A percentile compares a stretch with the other conserved stretches of the same genome.
Conservation (phyloP, 2,888 invertebrate genomes). For the Scaptomyza tumidula region DNA sequence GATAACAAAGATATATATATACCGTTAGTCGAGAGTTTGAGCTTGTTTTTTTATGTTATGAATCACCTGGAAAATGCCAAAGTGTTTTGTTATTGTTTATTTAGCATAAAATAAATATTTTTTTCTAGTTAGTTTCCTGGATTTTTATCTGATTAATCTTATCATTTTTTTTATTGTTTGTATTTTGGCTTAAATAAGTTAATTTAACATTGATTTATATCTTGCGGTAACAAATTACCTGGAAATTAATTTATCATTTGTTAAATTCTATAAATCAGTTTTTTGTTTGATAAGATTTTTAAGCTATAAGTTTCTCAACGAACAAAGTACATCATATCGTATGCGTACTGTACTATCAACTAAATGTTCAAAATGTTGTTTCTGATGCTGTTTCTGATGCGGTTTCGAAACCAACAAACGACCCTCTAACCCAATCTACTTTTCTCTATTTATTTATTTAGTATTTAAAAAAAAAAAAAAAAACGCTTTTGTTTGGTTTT, state of each 20-base stretch:
- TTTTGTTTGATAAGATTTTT: no score
- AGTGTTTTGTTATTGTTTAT: background rate
- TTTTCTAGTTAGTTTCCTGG: no score
- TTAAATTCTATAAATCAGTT: no score
- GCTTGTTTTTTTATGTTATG: background rate
- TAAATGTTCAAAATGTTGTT: background rate
- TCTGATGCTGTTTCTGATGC: background rate
- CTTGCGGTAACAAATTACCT: no score
- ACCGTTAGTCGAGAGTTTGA: background rate
- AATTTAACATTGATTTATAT: no score
- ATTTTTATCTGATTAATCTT: no score
- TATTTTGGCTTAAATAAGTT: no score
- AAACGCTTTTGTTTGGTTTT: slow-evolving; percentile 13
- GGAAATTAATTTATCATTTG: no score
- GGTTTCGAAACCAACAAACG: slow-evolving; percentile 34
- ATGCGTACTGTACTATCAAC: background rate
- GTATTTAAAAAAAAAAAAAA: background rate
- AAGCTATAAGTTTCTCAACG: no score
- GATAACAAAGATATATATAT: slow-evolving; percentile 1
- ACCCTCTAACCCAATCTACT: slow-evolving; percentile 56
- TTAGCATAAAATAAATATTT: no score
- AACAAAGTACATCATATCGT: background rate
- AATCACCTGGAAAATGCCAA: slow-evolving; percentile 1
- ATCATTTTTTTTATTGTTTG: no score
- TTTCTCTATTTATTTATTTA: background rate